phyloP scores from a whole-genome alignment of 2,113 vertebrate genomes.

The Antigone vipio region DNA sequence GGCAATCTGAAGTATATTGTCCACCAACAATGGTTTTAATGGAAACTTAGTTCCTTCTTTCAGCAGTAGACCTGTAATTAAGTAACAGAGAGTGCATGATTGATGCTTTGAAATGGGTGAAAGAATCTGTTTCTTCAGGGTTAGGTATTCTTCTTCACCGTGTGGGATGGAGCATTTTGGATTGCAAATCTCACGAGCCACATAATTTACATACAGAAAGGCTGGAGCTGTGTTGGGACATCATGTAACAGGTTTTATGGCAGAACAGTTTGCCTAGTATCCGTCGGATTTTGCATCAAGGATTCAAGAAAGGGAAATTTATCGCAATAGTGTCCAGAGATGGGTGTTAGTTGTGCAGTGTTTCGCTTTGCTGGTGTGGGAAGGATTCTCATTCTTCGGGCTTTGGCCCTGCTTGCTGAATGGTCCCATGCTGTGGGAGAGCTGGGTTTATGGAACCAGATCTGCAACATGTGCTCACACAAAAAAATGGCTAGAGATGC shows the following conservation, averaged over 20 bases:
- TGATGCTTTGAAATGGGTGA: conserved; percentile 18
- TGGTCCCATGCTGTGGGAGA: not conserved
- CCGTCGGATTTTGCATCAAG: not conserved
- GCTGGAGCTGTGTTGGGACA: not conserved
- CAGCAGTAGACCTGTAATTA: conserved; percentile 37
- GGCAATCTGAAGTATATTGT: not conserved
- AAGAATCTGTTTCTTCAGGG: conserved; percentile 55
- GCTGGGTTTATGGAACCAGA: not conserved
- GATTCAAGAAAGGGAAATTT: not conserved
- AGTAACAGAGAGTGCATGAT: not conserved
- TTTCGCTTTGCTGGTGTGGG: not conserved
- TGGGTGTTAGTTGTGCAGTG: not conserved
- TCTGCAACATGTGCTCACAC: not conserved
- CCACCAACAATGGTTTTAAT: not conserved
- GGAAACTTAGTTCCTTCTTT: conserved; percentile 22
- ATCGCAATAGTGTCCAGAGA: not conserved
- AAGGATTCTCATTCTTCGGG: not conserved
- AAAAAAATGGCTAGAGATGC: not conserved
- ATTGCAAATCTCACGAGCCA: not conserved
- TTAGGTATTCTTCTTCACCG: not conserved
- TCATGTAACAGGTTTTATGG: not conserved
- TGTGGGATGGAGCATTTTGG: conserved; percentile 28
- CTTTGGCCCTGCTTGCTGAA: not conserved
- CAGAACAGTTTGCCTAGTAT: not conserved
- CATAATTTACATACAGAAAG: not conserved